These are phyloP conservation scores for Melitaea athalia DNA, from an alignment of 2,888 invertebrate species.

Conservation along the genomic window DNA sequence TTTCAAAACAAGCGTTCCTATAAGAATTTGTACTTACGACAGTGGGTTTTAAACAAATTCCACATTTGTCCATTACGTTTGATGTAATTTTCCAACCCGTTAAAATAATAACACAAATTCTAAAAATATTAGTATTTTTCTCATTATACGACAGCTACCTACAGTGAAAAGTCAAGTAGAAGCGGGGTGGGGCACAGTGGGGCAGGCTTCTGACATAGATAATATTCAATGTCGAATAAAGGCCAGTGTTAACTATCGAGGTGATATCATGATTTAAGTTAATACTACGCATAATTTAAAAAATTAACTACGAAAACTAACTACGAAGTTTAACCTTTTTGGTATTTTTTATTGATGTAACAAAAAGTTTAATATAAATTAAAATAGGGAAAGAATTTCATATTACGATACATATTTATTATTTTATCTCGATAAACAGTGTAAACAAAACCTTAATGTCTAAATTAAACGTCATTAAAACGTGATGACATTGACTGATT, in stretches of 20 bases:
- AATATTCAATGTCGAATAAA: constrained; percentile 37
- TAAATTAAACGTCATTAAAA: neutral
- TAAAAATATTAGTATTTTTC: constrained; percentile 63
- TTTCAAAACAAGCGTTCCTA: constrained; percentile 52
- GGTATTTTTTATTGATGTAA: no score
- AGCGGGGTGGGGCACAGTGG: constrained; percentile 63
- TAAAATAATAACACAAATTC: constrained; percentile 59
- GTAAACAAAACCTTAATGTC: neutral
- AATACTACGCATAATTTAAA: no score
- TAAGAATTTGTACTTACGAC: constrained; percentile 62
- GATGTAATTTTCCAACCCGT: constrained; percentile 46
- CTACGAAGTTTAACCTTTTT: no score
- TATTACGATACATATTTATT: no score
- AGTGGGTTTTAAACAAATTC: constrained; percentile 73
- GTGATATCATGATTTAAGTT: neutral
- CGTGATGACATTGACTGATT: constrained; percentile 15
- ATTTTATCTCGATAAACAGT: neutral
- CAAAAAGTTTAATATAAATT: no score
- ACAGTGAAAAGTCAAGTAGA: constrained; percentile 60
- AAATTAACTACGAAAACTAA: no score
- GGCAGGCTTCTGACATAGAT: constrained; percentile 48
- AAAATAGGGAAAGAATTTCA: no score
- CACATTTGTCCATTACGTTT: constrained; percentile 75
- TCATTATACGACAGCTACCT: constrained; percentile 56
- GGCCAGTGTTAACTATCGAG: neutral